phyloP scores from a whole-genome alignment of 2,888 invertebrate species.

The Hyposoter didymator region DNA sequence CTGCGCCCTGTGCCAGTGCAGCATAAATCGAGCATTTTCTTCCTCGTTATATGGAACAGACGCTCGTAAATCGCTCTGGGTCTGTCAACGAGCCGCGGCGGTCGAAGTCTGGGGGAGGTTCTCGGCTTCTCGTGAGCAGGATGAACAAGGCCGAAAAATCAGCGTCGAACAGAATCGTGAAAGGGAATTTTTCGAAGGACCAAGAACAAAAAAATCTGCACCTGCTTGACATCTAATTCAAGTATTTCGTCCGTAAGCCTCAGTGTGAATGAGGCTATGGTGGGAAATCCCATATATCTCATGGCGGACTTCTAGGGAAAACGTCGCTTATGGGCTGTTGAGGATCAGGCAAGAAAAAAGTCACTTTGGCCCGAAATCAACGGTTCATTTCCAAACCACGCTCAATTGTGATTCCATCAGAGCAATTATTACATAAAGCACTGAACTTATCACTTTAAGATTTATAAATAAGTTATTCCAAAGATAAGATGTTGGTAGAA shows the following conservation, averaged over 20 bases:
- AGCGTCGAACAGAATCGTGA: conserved; percentile 41
- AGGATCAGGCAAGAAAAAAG: not conserved
- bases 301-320: not conserved
- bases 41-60: conserved; percentile 68
- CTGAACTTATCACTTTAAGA: not conserved
- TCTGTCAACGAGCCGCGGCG: conserved; percentile 65
- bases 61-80: conserved; percentile 69
- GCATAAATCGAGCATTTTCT: conserved; percentile 63
- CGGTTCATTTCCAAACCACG: not conserved
- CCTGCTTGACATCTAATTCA: conserved; percentile 41
- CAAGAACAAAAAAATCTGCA: conserved; percentile 26
- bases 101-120: conserved; percentile 42
- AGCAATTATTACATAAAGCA: conserved; percentile 8
- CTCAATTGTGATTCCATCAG: not conserved
- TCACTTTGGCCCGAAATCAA: not conserved
- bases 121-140: conserved; percentile 27
- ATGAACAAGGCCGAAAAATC: conserved; percentile 59
- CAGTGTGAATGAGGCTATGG: not conserved
- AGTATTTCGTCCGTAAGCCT: conserved; percentile 7
- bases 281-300: not conserved
- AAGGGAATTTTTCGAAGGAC: conserved; percentile 9
- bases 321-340: not conserved
- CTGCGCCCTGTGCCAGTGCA: conserved; percentile 52
- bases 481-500: conserved; percentile 41
- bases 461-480: conserved; percentile 19